These are phyloP conservation scores for Sinodicranocentrus sp. DNA, from an alignment of 2,888 invertebrate genomes.

Conservation along the genomic window DNA sequence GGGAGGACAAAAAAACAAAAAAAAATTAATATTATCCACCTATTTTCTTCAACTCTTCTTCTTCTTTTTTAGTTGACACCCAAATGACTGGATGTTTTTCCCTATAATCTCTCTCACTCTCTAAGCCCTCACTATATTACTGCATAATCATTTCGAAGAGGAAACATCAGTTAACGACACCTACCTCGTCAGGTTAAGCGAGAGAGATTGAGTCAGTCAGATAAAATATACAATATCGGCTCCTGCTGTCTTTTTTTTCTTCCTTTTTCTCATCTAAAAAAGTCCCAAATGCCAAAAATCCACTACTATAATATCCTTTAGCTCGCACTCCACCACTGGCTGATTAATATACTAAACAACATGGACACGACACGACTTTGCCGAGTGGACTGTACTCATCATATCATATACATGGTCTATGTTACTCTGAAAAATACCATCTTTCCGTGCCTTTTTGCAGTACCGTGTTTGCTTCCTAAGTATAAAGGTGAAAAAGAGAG, in stretches of 20 bases:
- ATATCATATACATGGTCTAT: no score
- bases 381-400: no score
- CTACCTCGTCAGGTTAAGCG: conserved; percentile 26
- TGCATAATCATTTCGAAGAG: neutral
- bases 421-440: no score
- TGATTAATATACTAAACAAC: no score
- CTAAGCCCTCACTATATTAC: neutral
- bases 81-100: conserved; percentile 41
- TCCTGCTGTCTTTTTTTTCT: conserved; percentile 22
- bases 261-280: neutral
- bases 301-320: no score
- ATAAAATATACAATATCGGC: conserved; percentile 24
- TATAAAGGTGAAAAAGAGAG: no score
- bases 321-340: no score
- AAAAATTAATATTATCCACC: conserved; percentile 36
- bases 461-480: no score
- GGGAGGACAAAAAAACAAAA: conserved; percentile 13
- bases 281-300: conserved; percentile 10
- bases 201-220: conserved; percentile 13
- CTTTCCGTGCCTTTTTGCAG: no score
- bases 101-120: conserved; percentile 22
- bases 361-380: no score
- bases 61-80: conserved; percentile 41
- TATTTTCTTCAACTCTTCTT: neutral
- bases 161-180: conserved; percentile 23